These are phyloP conservation scores for Sialia sialis DNA, from an alignment of 2,113 vertebrate genomes.

Conservation along the genomic window DNA sequence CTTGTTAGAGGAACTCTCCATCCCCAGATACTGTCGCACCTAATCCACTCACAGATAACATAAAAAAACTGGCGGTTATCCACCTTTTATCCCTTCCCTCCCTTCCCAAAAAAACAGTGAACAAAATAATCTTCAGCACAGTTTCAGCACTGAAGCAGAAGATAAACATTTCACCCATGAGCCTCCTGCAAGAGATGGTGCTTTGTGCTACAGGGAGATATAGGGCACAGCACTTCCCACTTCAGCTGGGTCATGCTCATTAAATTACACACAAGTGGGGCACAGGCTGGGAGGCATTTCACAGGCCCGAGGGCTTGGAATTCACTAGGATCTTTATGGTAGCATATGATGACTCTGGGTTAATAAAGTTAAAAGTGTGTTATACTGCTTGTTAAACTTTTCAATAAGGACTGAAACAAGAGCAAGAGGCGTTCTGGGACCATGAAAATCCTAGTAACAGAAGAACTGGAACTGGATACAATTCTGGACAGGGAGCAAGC, in stretches of 20 bases:
- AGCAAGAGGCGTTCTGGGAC: neutral
- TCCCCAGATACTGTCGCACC: neutral
- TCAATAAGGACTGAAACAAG: neutral
- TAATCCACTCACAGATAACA: neutral
- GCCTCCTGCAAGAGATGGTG: neutral
- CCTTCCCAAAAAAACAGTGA: neutral
- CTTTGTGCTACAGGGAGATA: neutral
- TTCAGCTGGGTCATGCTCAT: neutral
- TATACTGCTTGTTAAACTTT: conserved; percentile 7
- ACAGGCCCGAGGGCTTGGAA: neutral
- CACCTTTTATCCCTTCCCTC: neutral
- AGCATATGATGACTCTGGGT: neutral
- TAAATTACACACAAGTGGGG: neutral
- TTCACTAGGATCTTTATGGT: neutral
- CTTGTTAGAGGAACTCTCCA: neutral
- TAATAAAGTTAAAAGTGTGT: neutral
- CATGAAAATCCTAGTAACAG: neutral
- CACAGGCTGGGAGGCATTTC: neutral
- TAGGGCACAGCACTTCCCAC: neutral
- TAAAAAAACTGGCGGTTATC: neutral
- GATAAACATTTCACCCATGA: neutral
- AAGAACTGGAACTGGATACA: neutral
- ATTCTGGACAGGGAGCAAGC: neutral
- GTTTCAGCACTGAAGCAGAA: neutral
- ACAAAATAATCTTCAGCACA: neutral